These are phyloP conservation scores for Pachydiplax longipennis DNA, from an alignment of 2,888 invertebrate genomes.

Conservation along the genomic window DNA sequence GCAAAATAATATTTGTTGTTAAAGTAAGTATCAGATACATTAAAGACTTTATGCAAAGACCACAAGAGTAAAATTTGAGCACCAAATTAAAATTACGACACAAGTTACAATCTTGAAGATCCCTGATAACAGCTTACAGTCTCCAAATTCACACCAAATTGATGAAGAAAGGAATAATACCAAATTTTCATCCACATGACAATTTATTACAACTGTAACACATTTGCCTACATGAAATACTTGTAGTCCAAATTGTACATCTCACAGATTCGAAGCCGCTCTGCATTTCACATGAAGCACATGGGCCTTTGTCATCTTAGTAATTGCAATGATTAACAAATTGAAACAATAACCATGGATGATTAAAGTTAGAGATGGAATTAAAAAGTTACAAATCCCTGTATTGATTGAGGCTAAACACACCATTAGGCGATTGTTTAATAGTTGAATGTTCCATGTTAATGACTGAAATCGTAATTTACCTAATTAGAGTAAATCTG, in stretches of 20 bases:
- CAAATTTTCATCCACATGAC: constrained; percentile 29
- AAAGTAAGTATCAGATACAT: no score
- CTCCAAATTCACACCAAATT: not conserved
- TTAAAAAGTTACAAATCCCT: constrained; percentile 44
- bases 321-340: constrained; percentile 39
- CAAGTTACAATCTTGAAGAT: not conserved
- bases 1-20: no score
- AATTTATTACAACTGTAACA: constrained; percentile 40
- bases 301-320: constrained; percentile 11
- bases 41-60: no score
- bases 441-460: constrained; percentile 5
- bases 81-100: no score
- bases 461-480: not conserved
- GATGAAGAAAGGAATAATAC: not conserved
- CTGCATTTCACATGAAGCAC: constrained; percentile 33
- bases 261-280: constrained; percentile 34
- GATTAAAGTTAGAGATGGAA: constrained; percentile 8
- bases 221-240: constrained; percentile 36
- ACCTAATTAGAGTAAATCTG: constrained; percentile 35
- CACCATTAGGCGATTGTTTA: not conserved
- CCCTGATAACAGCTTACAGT: not conserved
- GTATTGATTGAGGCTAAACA: constrained; percentile 33
- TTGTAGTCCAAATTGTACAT: constrained; percentile 26
- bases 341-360: constrained; percentile 30
- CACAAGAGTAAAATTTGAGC: no score